phyloP scores from a whole-genome alignment of 2,113 vertebrate genomes.

The Myrmophylax atrothorax region DNA sequence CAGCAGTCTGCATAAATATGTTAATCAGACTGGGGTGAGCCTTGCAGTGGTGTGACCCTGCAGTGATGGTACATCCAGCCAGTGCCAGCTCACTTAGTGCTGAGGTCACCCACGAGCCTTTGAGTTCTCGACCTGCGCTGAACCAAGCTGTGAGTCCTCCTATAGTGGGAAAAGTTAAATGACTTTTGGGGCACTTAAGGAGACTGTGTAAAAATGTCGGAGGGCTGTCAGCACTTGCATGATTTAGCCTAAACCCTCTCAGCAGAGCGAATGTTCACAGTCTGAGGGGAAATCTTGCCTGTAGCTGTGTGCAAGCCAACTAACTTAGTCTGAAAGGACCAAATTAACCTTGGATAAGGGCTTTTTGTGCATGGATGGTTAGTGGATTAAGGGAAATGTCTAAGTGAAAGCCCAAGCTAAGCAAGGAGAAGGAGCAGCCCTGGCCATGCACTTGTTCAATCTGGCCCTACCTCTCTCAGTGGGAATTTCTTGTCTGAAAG shows the following conservation, averaged over 20 bases:
- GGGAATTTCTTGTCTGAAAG: neutral
- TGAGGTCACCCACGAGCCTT: neutral
- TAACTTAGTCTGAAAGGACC: constrained; percentile 59
- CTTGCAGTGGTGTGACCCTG: accelerated
- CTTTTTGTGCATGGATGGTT: constrained; percentile 53
- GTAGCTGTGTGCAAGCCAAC: constrained; percentile 26
- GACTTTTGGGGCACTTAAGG: constrained; percentile 6
- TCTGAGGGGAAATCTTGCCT: constrained; percentile 44
- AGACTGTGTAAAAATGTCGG: neutral
- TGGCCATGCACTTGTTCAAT: neutral
- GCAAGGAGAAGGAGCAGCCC: neutral
- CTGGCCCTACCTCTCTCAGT: accelerated
- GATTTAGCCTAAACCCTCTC: constrained; percentile 29
- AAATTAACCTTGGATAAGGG: constrained; percentile 64
- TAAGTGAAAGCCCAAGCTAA: neutral
- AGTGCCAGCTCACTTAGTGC: neutral
- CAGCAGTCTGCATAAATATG: neutral
- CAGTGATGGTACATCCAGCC: neutral
- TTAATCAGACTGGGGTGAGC: neutral
- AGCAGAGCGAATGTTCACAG: neutral
- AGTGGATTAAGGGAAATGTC: neutral
- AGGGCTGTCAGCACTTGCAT: constrained; percentile 7
- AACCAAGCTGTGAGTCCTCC: neutral
- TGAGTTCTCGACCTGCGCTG: accelerated
- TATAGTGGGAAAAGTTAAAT: neutral